These are phyloP conservation scores for Drosophila merina DNA, from an alignment of 2,888 invertebrate species.

Conservation along the genomic window DNA sequence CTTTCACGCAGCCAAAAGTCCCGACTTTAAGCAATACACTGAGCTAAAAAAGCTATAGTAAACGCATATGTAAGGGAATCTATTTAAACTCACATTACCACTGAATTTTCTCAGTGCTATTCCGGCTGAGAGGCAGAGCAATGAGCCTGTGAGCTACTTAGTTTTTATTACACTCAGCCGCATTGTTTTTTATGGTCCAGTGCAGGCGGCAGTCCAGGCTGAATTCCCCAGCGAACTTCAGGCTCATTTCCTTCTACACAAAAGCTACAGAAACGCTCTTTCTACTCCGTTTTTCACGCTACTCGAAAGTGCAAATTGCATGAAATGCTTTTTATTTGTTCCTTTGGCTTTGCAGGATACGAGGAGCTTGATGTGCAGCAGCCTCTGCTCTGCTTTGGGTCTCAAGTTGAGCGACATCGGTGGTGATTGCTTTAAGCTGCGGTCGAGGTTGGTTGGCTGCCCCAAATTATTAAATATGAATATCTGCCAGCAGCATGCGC, in stretches of 20 bases:
- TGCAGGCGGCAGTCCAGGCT: constrained; percentile 39
- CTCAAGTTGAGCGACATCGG: constrained; percentile 20
- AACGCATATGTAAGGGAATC: too few species aligned
- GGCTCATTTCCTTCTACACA: constrained; percentile 31
- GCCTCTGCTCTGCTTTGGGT: constrained; percentile 7
- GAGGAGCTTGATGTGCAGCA: constrained; percentile 1
- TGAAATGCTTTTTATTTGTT: constrained; percentile 34
- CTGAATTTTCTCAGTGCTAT: too few species aligned
- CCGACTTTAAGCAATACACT: constrained; percentile 16
- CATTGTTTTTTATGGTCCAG: constrained; percentile 72
- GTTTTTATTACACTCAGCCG: constrained; percentile 78
- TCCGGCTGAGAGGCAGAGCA: constrained; percentile 34
- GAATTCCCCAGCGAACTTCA: constrained; percentile 37
- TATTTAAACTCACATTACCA: too few species aligned
- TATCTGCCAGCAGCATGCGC: constrained; percentile 47
- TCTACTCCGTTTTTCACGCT: constrained; percentile 42
- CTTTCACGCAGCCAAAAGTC: constrained; percentile 42
- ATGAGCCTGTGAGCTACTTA: constrained; percentile 78
- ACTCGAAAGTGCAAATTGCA: constrained; percentile 51
- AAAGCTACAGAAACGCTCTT: constrained; percentile 7
- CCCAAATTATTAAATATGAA: constrained; percentile 54
- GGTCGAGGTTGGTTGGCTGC: constrained; percentile 39
- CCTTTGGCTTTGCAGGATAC: neutral
- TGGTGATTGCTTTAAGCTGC: constrained; percentile 40
- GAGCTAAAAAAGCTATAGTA: neutral